Percentiles rank a stretch among this genome's conserved stretches.
phyloP scores from a whole-genome alignment of 2,113 vertebrate species.

The Carettochelys insculpta region DNA sequence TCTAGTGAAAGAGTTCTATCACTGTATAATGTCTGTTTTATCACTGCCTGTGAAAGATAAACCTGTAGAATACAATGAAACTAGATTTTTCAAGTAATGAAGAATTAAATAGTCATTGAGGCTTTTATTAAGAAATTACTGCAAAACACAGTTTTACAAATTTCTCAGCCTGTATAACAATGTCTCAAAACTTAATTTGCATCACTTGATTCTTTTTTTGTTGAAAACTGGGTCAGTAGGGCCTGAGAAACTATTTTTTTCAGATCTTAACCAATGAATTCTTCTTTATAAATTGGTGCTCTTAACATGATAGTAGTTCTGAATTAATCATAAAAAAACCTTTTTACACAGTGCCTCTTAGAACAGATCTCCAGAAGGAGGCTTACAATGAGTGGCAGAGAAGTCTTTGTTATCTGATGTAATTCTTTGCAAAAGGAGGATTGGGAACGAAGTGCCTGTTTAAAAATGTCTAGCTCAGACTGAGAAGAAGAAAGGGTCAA shows the following conservation, averaged over 20 bases:
- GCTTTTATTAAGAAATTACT: constrained; percentile 77
- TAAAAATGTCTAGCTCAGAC: constrained; percentile 82
- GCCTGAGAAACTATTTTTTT: constrained; percentile 90
- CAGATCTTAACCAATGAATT: constrained; percentile 86
- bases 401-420: constrained; percentile 88
- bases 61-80: constrained; percentile 62
- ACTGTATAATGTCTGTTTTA: constrained; percentile 53
- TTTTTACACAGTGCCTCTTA: constrained; percentile 84
- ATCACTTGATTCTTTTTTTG: constrained; percentile 83
- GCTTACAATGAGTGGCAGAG: constrained; percentile 84
- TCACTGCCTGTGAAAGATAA: constrained; percentile 71
- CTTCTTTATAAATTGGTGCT: constrained; percentile 89
- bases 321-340: constrained; percentile 88
- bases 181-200: constrained; percentile 84
- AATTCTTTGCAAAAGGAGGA: constrained; percentile 84
- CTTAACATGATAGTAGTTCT: constrained; percentile 89
- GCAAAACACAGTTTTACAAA: constrained; percentile 77
- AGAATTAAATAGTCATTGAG: constrained; percentile 75
- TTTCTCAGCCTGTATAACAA: constrained; percentile 78
- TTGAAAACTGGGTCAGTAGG: constrained; percentile 86
- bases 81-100: constrained; percentile 31
- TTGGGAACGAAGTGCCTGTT: constrained; percentile 79
- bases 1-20: constrained; percentile 19
- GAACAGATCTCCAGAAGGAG: constrained; percentile 84
- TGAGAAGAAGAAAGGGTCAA: constrained; percentile 83